phyloP scores from a whole-genome alignment of 2,797 vertebrate genomes.

The Scarus forsteni region DNA sequence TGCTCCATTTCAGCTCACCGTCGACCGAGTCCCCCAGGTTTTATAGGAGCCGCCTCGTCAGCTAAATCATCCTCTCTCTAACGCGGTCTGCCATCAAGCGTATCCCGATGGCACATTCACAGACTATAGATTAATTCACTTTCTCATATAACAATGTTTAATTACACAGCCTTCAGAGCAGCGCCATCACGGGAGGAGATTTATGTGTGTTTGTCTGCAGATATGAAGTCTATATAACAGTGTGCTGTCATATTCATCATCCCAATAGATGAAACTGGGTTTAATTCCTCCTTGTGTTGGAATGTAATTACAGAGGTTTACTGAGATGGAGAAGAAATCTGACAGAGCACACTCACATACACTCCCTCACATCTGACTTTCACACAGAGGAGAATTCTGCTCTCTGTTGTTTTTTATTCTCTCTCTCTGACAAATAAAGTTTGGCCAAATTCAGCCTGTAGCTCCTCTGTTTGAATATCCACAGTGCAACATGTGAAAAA shows the following conservation, averaged over 20 bases:
- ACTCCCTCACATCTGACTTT: slow-evolving; percentile 26
- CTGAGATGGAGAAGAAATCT: slow-evolving; percentile 77
- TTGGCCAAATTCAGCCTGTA: slow-evolving; percentile 50
- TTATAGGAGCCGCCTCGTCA: slow-evolving; percentile 69
- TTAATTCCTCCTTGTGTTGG: slow-evolving; percentile 81
- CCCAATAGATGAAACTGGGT: slow-evolving; percentile 77
- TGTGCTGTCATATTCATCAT: slow-evolving; percentile 79
- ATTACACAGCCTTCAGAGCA: slow-evolving; percentile 82
- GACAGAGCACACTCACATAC: slow-evolving; percentile 50
- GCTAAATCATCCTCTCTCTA: slow-evolving; percentile 76
- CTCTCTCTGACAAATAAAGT: slow-evolving; percentile 42
- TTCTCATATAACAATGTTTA: slow-evolving; percentile 83
- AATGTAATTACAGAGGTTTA: slow-evolving; percentile 83
- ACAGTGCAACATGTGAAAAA: no score
- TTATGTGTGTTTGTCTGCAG: slow-evolving; percentile 81
- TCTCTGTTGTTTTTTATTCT: slow-evolving; percentile 41
- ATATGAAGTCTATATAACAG: slow-evolving; percentile 83
- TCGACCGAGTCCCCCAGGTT: slow-evolving; percentile 63
- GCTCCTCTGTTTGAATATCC: slow-evolving; percentile 20
- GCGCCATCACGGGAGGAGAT: slow-evolving; percentile 75
- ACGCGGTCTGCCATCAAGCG: slow-evolving; percentile 71
- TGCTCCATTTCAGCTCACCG: slow-evolving; percentile 61
- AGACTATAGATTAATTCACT: slow-evolving; percentile 81
- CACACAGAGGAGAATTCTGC: slow-evolving; percentile 38
- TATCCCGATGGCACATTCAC: slow-evolving; percentile 79